Percentiles rank a stretch among this genome's conserved stretches.
phyloP scores from a whole-genome alignment of 2,888 invertebrate genomes.

The Polia nebulosa region DNA sequence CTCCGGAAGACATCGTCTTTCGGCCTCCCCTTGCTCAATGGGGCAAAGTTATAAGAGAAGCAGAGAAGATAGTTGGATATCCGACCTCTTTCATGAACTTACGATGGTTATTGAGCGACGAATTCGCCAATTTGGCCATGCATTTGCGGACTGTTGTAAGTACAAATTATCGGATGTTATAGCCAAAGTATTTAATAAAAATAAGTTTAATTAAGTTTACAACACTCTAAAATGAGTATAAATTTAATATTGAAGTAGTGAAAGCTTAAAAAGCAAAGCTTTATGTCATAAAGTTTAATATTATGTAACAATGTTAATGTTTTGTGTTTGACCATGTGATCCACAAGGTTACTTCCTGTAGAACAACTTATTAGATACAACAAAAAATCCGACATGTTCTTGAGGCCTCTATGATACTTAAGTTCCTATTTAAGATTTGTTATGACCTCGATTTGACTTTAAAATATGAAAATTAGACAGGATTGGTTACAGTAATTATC shows the following conservation, averaged over 20 bases:
- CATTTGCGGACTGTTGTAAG: constrained; percentile 89
- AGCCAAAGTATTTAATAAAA: constrained; percentile 1
- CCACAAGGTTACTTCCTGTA: constrained; percentile 73
- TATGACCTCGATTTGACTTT: constrained; percentile 12
- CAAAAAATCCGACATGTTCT: constrained; percentile 44
- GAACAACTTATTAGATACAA: constrained; percentile 21
- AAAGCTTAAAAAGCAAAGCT: constrained; percentile 22
- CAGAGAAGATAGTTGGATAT: constrained; percentile 90
- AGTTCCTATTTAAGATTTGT: constrained; percentile 4
- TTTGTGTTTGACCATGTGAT: constrained; percentile 64
- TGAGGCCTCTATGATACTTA: constrained; percentile 13
- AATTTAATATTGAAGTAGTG: neutral
- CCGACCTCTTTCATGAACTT: constrained; percentile 92
- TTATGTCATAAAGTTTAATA: constrained; percentile 53
- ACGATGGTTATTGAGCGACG: constrained; percentile 92
- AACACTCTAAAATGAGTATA: neutral
- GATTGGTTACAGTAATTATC: constrained; percentile 11
- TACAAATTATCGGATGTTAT: constrained; percentile 52
- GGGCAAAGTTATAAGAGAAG: constrained; percentile 88
- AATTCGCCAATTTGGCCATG: constrained; percentile 91
- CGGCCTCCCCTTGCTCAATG: constrained; percentile 84
- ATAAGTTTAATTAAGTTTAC: neutral
- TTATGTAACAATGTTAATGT: constrained; percentile 71
- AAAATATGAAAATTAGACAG: constrained; percentile 1
- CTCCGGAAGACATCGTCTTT: constrained; percentile 86